Conservation (phyloP, 2,797 vertebrate genomes). For the Pseudomugil tenellus region DNA sequence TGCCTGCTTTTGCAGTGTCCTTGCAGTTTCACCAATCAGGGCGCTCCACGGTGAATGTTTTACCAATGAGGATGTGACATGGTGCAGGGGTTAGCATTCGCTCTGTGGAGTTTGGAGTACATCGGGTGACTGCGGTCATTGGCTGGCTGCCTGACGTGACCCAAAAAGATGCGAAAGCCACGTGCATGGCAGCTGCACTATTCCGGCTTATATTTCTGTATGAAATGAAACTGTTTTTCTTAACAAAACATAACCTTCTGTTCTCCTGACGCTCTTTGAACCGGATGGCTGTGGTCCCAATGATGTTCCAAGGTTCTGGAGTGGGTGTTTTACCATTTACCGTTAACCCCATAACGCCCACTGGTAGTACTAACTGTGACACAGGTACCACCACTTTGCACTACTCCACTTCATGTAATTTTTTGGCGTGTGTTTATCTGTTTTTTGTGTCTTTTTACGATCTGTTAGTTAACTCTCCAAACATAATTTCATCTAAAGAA, state of each 20-base stretch:
- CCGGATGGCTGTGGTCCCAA: conserved; percentile 61
- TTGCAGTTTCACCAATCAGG: conserved; percentile 64
- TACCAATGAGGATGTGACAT: conserved; percentile 55
- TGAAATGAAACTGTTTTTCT: conserved; percentile 56
- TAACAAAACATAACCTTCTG: conserved; percentile 70
- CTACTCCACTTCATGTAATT: conserved; percentile 50
- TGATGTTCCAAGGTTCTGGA: conserved; percentile 92
- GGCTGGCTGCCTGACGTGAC: conserved; percentile 56
- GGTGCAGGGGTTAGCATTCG: conserved; percentile 63
- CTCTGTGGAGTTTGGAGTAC: conserved; percentile 64
- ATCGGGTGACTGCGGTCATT: conserved; percentile 55
- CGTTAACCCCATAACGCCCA: conserved; percentile 93
- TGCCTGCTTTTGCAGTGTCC: conserved; percentile 72
- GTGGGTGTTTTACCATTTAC: conserved; percentile 95
- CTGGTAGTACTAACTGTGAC: conserved; percentile 98
- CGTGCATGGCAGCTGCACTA: conserved; percentile 70
- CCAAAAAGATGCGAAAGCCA: conserved; percentile 43
- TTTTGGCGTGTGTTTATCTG: conserved; percentile 39
- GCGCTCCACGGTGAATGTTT: conserved; percentile 54
- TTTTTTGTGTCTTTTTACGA: conserved; percentile 27
- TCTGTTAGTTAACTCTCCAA: conserved; percentile 8
- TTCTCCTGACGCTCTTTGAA: conserved; percentile 70
- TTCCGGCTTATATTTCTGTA: conserved; percentile 59
- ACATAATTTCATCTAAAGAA: conserved; percentile 15
- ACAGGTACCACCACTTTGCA: conserved; percentile 89